Conservation (phyloP, 2,797 vertebrate genomes). For the Sebastes hubbsi region DNA sequence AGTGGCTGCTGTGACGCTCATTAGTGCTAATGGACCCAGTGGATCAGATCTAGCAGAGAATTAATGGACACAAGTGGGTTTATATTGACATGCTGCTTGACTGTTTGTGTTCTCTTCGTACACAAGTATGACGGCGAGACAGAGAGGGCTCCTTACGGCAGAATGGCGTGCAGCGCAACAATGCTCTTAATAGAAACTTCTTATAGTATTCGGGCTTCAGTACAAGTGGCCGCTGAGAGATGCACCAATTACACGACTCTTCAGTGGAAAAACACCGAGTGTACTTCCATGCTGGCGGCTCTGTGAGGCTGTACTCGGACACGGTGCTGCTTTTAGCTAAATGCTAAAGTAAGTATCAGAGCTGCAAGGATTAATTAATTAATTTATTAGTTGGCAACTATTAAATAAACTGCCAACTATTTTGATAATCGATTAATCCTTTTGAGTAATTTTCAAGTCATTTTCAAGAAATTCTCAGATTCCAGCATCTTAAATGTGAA, state of each 20-base stretch:
- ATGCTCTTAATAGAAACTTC: no score
- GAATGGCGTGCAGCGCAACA: neutral
- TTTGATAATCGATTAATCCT: no score
- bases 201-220: no score
- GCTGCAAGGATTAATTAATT: no score
- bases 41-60: slow-evolving; percentile 37
- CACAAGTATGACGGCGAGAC: neutral
- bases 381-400: no score
- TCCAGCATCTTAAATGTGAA: no score
- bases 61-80: slow-evolving; percentile 33
- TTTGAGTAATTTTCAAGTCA: no score
- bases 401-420: no score
- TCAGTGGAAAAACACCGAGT: neutral
- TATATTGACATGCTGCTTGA: slow-evolving; percentile 14
- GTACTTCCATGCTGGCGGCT: no score
- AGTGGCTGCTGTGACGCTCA: slow-evolving; percentile 23
- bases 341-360: neutral
- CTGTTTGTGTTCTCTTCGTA: slow-evolving; percentile 7
- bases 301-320: neutral
- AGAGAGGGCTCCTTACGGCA: neutral
- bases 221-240: neutral
- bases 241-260: neutral
- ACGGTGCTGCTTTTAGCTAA: neutral
- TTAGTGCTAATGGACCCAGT: slow-evolving; percentile 43
- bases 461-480: no score